Conservation (phyloP, 2,888 invertebrate genomes). For the Arenicola marina region DNA sequence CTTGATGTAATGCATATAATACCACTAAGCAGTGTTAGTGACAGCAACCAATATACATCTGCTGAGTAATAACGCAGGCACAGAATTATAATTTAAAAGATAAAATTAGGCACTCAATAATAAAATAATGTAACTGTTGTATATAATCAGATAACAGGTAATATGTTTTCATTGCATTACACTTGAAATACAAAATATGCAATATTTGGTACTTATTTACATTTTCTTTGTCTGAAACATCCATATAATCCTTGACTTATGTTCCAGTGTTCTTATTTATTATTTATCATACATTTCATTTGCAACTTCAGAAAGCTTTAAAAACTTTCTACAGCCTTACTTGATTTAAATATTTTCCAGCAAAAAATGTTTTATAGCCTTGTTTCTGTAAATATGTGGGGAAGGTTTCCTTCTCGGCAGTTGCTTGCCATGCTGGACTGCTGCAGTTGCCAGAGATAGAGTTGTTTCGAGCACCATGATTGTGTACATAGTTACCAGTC, state of each 20-base stretch:
- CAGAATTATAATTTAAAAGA: too few relatives aligned
- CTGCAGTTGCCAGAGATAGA: conserved; percentile 77
- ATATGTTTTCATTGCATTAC: too few relatives aligned
- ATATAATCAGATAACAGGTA: too few relatives aligned
- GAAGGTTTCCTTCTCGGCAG: conserved; percentile 72
- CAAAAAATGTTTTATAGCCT: conserved; percentile 83
- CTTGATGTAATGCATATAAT: too few relatives aligned
- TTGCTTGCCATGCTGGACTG: conserved; percentile 70
- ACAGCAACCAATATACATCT: too few relatives aligned
- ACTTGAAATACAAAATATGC: neutral
- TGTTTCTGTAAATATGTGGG: conserved; percentile 71
- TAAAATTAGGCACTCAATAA: too few relatives aligned
- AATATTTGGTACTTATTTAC: neutral
- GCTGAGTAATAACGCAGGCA: too few relatives aligned
- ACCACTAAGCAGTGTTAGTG: too few relatives aligned
- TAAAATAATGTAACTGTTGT: too few relatives aligned
- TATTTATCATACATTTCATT: too few relatives aligned
- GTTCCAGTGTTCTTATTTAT: neutral
- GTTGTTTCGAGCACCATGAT: conserved; percentile 79
- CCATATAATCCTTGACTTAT: too few relatives aligned
- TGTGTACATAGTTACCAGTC: conserved; percentile 83
- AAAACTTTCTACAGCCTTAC: conserved; percentile 61
- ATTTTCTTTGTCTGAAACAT: too few relatives aligned
- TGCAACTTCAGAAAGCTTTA: neutral
- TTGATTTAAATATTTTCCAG: conserved; percentile 91